Base-by-base conservation (phyloP, 2,888 invertebrate species). In the Chrysolina americana region DNA sequence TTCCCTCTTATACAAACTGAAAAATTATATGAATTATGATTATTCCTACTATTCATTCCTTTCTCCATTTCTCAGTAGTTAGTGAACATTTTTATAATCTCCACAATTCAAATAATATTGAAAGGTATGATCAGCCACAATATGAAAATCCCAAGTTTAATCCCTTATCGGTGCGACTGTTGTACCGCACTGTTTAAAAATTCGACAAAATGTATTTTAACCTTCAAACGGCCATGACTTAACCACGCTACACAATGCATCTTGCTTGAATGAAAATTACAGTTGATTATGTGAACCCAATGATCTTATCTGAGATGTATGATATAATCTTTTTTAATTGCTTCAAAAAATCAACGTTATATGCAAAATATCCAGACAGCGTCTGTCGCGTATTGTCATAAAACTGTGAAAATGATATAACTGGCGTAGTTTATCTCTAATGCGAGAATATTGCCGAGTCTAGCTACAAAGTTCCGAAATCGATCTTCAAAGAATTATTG, bases 211-310 rank as follows among this genome's bases (percentile, higher is more conserved):
- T 59, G 59, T 59, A 59, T 65, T 65, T 21, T 50, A 71, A 48
- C 48, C 41, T 48, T 50, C 44, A 23, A 53, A 71, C 66, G 65
- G 41, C 44, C 59, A 28, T 59, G 48, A 53, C 28, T 63, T 64
- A 17, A 44, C 41, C n/a, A 41, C 47, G 47, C 70, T 59, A 70
- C 63, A 70, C 65, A 69, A 70, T 74, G 70, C 73, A 74, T 70
- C 65, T 65, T 41, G 44, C 69, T 62, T 74, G 65, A 68, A 68
- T 68, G 68, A 50, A 68, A 68, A 69, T 65, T 28, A 41, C 48
- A 56, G 28, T 65, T 73, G 65, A 73, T 73, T 73, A 68, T 69
- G 69, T 44, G 73, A 73, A 73, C 50, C 68, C 66, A 48, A 17
- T 13, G 53, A 56, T 64, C 44, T 73, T 71, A 65, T 65, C 62